Conservation (phyloP, 1,140 invertebrate genomes). For the Metaphire vulgaris region DNA sequence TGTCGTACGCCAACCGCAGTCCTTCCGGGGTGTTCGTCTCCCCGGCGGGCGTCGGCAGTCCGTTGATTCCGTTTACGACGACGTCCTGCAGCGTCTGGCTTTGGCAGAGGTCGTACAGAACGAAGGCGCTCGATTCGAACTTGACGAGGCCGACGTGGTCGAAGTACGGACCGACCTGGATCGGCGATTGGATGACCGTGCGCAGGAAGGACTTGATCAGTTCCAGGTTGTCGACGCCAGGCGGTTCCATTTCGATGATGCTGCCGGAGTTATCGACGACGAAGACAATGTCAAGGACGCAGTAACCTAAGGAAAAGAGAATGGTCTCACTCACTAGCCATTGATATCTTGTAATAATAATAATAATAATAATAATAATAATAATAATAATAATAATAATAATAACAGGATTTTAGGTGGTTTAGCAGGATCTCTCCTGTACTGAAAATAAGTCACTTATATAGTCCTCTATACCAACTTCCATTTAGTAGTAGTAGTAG, state of each 20-base stretch:
- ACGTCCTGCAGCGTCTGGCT: neutral
- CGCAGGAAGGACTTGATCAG: constrained; percentile 7
- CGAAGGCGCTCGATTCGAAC: constrained; percentile 12
- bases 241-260: constrained; percentile 16
- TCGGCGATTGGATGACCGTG: neutral
- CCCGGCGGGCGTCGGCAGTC: neutral
- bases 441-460: too few species aligned
- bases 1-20: constrained; percentile 10
- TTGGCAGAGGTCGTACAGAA: constrained; percentile 11
- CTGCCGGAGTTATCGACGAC: constrained; percentile 19
- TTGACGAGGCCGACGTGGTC: constrained; percentile 18
- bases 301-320: constrained; percentile 1
- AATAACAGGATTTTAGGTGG: too few species aligned
- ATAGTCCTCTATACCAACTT: too few species aligned
- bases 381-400: too few species aligned
- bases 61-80: neutral
- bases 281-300: constrained; percentile 15
- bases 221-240: constrained; percentile 19
- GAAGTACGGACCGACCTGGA: constrained; percentile 7
- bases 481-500: too few species aligned
- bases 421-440: too few species aligned
- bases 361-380: too few species aligned
- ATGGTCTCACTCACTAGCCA: too few species aligned
- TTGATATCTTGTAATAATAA: too few species aligned
- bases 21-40: constrained; percentile 12